Percentiles rank a stretch among this genome's conserved stretches.
Conservation (phyloP, 2,888 invertebrate genomes). For the Liopterus haemorrhoidalis region DNA sequence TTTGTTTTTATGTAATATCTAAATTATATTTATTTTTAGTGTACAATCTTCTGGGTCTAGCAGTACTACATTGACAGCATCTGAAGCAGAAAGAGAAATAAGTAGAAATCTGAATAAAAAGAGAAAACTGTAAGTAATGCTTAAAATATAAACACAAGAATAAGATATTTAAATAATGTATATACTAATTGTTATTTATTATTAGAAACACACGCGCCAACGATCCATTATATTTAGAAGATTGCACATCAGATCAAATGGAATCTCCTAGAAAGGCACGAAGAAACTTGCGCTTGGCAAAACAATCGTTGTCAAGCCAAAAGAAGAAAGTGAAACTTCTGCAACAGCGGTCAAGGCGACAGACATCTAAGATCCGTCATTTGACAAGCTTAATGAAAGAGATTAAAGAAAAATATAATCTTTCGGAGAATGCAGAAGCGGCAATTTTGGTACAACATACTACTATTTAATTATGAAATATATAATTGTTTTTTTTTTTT, state of each 20-base stretch:
- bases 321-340: not conserved
- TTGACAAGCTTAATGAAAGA: slow-evolving; percentile 7
- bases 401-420: not conserved
- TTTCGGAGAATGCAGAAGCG: not conserved
- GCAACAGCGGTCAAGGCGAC: slow-evolving; percentile 1
- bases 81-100: too few species aligned
- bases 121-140: too few species aligned
- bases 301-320: slow-evolving; percentile 1
- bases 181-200: not conserved
- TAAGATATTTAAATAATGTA: too few species aligned
- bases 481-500: not conserved
- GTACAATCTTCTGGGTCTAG: too few species aligned
- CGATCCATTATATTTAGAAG: not conserved
- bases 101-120: too few species aligned
- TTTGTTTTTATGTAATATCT: too few species aligned
- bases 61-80: too few species aligned
- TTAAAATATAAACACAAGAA: too few species aligned
- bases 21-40: too few species aligned
- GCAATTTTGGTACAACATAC: not conserved
- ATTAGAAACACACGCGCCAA: slow-evolving; percentile 1
- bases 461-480: too few species aligned
- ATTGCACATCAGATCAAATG: slow-evolving; percentile 5
- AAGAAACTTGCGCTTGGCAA: slow-evolving; percentile 1
- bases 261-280: not conserved
- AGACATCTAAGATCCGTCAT: not conserved